A percentile compares a stretch with the other conserved stretches of the same genome.
phyloP scores from a whole-genome alignment of 2,113 vertebrate genomes.

The Zootoca vivipara region DNA sequence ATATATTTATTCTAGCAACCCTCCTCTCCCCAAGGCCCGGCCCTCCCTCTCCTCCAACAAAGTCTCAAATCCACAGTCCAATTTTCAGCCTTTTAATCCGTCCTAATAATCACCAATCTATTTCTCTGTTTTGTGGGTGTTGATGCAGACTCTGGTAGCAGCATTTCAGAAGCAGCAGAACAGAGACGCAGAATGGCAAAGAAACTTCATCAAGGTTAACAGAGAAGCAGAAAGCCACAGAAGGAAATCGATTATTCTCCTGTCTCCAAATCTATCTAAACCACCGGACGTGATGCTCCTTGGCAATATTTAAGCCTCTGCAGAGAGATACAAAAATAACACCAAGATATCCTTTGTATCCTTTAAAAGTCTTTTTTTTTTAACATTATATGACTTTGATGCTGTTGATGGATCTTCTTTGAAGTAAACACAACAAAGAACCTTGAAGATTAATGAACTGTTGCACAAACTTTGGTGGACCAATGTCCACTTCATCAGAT shows the following conservation, averaged over 20 bases:
- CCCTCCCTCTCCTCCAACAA: too few relatives aligned
- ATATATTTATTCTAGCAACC: too few relatives aligned
- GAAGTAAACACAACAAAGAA: too few relatives aligned
- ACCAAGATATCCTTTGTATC: neutral
- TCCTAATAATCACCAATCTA: too few relatives aligned
- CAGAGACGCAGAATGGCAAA: neutral
- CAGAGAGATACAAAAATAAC: neutral
- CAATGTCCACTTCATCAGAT: too few relatives aligned
- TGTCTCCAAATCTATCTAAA: neutral
- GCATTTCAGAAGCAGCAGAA: neutral
- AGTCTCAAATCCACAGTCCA: too few relatives aligned
- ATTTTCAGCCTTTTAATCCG: too few relatives aligned
- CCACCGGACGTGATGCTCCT: neutral
- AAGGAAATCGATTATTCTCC: conserved; percentile 1
- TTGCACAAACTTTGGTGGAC: too few relatives aligned
- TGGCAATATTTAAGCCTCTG: neutral
- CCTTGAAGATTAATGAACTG: too few relatives aligned
- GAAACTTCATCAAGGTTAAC: neutral
- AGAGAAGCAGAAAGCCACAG: neutral
- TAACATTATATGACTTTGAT: neutral
- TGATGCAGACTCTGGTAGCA: neutral
- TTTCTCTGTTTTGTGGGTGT: too few relatives aligned
- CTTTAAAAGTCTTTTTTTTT: neutral
- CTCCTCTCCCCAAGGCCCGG: too few relatives aligned
- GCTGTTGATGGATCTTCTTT: too few relatives aligned